Percentiles rank a stretch among this genome's conserved stretches.
Conservation (phyloP, 2,113 vertebrate species). For the Mesoclemmys tuberculata region DNA sequence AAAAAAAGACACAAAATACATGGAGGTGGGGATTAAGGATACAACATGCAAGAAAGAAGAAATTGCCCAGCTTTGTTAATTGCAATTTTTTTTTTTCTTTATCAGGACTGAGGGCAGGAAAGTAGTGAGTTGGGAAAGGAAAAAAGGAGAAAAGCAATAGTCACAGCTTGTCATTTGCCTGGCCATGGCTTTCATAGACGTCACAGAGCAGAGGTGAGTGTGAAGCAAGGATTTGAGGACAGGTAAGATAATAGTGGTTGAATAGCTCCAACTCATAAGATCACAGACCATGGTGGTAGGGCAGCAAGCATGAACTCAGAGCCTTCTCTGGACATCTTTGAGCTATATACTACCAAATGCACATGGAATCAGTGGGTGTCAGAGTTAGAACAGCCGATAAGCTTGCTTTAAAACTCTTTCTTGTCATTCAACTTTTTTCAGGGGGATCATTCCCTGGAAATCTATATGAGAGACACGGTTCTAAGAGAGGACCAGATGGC, state of each 20-base stretch:
- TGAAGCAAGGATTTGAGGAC: neutral
- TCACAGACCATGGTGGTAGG: neutral
- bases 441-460: neutral
- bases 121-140: neutral
- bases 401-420: neutral
- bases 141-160: neutral
- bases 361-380: neutral
- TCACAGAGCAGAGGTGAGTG: neutral
- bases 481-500: neutral
- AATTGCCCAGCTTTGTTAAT: neutral
- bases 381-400: neutral
- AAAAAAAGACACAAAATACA: neutral
- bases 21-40: neutral
- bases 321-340: neutral
- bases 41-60: neutral
- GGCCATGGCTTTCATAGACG: neutral
- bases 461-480: neutral
- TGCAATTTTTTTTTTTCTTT: neutral
- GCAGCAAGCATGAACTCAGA: neutral
- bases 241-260: neutral
- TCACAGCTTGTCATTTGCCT: neutral
- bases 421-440: neutral
- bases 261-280: neutral
- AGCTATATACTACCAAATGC: neutral
- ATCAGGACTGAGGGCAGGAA: neutral